A percentile compares a stretch with the other conserved stretches of the same genome.
phyloP scores from a whole-genome alignment of 2,113 vertebrate species.

The Poeciliopsis prolifica region DNA sequence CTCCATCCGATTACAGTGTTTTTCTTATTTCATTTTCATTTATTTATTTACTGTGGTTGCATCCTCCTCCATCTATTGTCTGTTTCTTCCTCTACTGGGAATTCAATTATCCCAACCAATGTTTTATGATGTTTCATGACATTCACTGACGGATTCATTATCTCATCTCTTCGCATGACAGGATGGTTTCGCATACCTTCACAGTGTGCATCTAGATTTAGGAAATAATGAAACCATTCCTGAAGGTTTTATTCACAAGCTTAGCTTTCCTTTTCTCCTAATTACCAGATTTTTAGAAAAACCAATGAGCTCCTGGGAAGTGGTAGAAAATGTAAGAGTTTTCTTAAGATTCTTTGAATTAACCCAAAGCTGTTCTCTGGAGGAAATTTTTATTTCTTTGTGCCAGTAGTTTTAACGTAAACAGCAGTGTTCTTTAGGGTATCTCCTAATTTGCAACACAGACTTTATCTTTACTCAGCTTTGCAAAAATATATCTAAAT shows the following conservation, averaged over 20 bases:
- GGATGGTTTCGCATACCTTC: slow-evolving; percentile 21
- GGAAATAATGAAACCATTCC: not conserved
- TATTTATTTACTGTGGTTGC: slow-evolving; percentile 22
- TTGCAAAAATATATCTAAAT: slow-evolving; percentile 37
- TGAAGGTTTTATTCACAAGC: not conserved
- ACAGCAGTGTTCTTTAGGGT: not conserved
- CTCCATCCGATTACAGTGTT: slow-evolving; percentile 50
- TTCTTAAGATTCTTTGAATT: slow-evolving; percentile 24
- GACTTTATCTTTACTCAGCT: slow-evolving; percentile 2
- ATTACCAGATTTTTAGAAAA: slow-evolving; percentile 27
- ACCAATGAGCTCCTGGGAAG: not conserved
- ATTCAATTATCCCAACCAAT: slow-evolving; percentile 78
- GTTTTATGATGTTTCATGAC: slow-evolving; percentile 80
- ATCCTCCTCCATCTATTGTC: slow-evolving; percentile 58
- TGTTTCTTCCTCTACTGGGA: slow-evolving; percentile 60
- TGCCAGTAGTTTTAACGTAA: not conserved
- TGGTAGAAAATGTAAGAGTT: slow-evolving; percentile 8
- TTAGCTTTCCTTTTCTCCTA: slow-evolving; percentile 4
- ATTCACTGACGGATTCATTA: slow-evolving; percentile 80
- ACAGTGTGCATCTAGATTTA: slow-evolving; percentile 12
- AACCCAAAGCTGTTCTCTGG: not conserved
- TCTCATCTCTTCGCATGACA: slow-evolving; percentile 75
- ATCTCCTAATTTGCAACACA: not conserved
- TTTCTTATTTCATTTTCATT: slow-evolving; percentile 20
- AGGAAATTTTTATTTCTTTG: not conserved